phyloP scores from a whole-genome alignment of 2,113 vertebrate species.

The Copsychus sechellarum region DNA sequence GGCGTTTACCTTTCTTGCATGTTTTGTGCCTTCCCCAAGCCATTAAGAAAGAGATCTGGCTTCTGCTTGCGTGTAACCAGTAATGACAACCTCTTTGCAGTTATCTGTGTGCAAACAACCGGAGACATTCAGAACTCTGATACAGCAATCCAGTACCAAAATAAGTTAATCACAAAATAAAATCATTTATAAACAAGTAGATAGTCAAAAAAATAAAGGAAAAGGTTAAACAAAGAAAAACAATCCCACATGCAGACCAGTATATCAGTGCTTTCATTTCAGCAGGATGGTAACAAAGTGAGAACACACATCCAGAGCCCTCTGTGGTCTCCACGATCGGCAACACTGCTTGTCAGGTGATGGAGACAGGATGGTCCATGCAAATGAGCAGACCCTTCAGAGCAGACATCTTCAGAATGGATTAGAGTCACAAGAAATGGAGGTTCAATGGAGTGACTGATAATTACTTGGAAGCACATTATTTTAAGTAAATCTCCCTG shows the following conservation, averaged over 20 bases:
- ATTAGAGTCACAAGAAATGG: slow-evolving; percentile 79
- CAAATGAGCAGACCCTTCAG: slow-evolving; percentile 77
- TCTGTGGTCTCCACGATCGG: slow-evolving; percentile 54
- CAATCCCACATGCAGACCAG: slow-evolving; percentile 76
- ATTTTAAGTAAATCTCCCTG: slow-evolving; percentile 87
- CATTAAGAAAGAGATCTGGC: slow-evolving; percentile 92
- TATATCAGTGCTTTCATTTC: slow-evolving; percentile 66
- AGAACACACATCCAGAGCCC: slow-evolving; percentile 69
- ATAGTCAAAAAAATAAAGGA: slow-evolving; percentile 41
- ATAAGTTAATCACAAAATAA: slow-evolving; percentile 72
- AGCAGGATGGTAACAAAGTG: slow-evolving; percentile 69
- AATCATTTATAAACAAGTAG: slow-evolving; percentile 61
- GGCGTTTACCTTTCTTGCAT: slow-evolving; percentile 86
- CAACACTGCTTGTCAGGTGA: slow-evolving; percentile 76
- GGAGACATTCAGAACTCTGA: slow-evolving; percentile 85
- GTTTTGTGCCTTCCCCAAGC: slow-evolving; percentile 83
- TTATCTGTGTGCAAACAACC: slow-evolving; percentile 94
- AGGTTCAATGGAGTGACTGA: slow-evolving; percentile 76
- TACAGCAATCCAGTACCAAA: slow-evolving; percentile 71
- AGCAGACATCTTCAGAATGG: slow-evolving; percentile 77
- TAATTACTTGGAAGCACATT: slow-evolving; percentile 86
- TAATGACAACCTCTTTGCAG: slow-evolving; percentile 96
- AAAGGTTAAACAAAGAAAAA: slow-evolving; percentile 68
- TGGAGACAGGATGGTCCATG: slow-evolving; percentile 83
- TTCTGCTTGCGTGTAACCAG: slow-evolving; percentile 92